Evolutionary conservation across 1,140 invertebrate genomes (phyloP), one percentile per base, ranked within the genome.

Genomic region (Pogonomyrmex californicus): DNA sequence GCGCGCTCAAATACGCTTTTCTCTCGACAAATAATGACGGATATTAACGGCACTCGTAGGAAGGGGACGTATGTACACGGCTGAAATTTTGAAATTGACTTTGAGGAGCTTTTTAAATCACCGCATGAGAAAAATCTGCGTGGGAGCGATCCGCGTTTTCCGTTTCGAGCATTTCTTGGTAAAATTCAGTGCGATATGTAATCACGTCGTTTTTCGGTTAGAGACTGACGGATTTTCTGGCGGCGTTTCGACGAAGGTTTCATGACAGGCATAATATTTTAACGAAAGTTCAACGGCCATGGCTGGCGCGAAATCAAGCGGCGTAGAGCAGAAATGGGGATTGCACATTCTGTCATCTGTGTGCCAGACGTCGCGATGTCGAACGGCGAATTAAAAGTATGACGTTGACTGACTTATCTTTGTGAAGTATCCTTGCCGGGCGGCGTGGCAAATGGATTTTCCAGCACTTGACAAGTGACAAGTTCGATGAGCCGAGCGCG

Each of bases 251-350:
- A 1, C 9, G 54, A 75, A 49, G 41, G 54, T 75, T 83, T 54
- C 44, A 75, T 75, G 79, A 36, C 54, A 60, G 54, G 33, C 30
- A 47, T 75, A 83, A 60, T 73, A 83, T 47, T 75, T 83, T 47
- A 81, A 9, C 7, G 54, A 60, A 75, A 60, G 79, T 83, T 83
- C 79, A 83, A 75, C 68, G 79, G 79, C 79, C 79, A 75, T 41
- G 54, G 33, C 14, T 83, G 79, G 79, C 66, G 68, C 41, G 41
- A 83, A 75, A 60, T 75, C 68, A 83, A 75, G 49, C 63, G 2
- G 41, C 49, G n/a, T n/a, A 33, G 33, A 83, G 56, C 41, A 60
- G 68, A 75, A 83, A 73, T 30, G 68, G 30, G 17, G 41, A 73
- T 73, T 73, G 54, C 54, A 73, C 66, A 60, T 82, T 60, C 68